A percentile compares a stretch with the other conserved stretches of the same genome.
These are phyloP conservation scores for Alouatta palliata DNA, from an alignment of 2,113 vertebrate genomes.

Conservation along the genomic window DNA sequence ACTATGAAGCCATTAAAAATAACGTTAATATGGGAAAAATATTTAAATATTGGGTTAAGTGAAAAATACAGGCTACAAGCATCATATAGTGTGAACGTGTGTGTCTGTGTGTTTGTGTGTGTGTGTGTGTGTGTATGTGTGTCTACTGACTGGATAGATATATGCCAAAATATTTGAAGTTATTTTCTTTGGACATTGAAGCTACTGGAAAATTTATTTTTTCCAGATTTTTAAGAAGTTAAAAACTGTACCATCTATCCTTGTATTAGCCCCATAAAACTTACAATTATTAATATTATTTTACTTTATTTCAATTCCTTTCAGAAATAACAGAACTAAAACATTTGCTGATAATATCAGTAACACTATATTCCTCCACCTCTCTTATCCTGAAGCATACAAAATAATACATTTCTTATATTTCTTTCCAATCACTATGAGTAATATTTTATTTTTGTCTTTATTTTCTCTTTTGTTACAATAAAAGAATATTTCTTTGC, in stretches of 20 bases:
- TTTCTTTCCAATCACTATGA: conserved; percentile 33
- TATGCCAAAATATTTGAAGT: neutral
- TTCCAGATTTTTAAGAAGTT: neutral
- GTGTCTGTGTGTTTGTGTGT: neutral
- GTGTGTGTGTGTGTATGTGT: neutral
- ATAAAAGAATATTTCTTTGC: conserved; percentile 52
- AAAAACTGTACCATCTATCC: neutral
- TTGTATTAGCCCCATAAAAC: neutral
- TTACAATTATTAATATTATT: conserved; percentile 29
- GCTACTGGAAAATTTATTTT: neutral
- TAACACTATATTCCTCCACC: neutral
- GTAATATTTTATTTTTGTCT: conserved; percentile 48
- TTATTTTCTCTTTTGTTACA: conserved; percentile 57
- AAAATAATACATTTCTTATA: conserved; percentile 39
- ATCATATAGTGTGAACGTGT: neutral
- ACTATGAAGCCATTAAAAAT: neutral
- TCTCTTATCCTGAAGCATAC: neutral
- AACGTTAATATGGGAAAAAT: neutral
- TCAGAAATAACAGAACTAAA: conserved; percentile 28
- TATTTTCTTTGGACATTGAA: neutral
- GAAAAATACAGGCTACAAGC: neutral
- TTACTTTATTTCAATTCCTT: neutral
- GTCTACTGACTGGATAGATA: neutral
- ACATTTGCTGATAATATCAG: neutral
- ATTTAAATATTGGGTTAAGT: neutral